phyloP scores from a whole-genome alignment of 1,140 invertebrate species.

The Achatina immaculata region DNA sequence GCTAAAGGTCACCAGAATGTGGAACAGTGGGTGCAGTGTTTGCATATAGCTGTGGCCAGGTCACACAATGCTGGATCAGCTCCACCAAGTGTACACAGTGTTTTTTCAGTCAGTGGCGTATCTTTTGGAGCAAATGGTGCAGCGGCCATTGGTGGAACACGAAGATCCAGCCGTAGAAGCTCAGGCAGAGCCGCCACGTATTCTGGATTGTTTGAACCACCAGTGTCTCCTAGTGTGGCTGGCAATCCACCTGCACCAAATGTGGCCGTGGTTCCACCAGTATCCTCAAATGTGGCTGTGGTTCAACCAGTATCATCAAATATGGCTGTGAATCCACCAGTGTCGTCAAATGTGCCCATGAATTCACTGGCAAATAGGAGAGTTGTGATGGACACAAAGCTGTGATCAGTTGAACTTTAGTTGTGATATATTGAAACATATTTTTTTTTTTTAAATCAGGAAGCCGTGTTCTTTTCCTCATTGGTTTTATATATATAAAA shows the following conservation, averaged over 20 bases:
- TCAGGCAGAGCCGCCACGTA: background rate
- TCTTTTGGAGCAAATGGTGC: background rate
- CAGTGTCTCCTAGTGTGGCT: background rate
- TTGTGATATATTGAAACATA: no score
- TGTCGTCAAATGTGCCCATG: background rate
- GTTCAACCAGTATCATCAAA: no score
- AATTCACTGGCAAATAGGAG: background rate
- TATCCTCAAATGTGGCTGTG: background rate
- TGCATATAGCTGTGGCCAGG: conserved; percentile 67
- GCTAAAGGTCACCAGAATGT: conserved; percentile 94
- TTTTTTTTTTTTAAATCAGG: no score
- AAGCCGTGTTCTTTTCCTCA: no score
- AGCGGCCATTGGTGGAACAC: background rate
- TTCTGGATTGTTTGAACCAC: background rate
- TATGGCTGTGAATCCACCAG: no score
- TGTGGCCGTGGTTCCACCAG: background rate
- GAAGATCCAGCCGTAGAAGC: background rate
- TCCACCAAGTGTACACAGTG: background rate
- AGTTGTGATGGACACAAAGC: conserved; percentile 26
- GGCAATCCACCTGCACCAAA: no score
- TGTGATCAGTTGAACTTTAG: background rate
- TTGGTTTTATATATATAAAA: no score
- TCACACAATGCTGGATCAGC: conserved; percentile 31
- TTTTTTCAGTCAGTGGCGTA: background rate
- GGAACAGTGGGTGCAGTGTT: conserved; percentile 83